These are phyloP conservation scores for Hydractinia echinata DNA, from an alignment of 30 jellyfish, hydroid and myxozoan species.

Conservation along the genomic window DNA sequence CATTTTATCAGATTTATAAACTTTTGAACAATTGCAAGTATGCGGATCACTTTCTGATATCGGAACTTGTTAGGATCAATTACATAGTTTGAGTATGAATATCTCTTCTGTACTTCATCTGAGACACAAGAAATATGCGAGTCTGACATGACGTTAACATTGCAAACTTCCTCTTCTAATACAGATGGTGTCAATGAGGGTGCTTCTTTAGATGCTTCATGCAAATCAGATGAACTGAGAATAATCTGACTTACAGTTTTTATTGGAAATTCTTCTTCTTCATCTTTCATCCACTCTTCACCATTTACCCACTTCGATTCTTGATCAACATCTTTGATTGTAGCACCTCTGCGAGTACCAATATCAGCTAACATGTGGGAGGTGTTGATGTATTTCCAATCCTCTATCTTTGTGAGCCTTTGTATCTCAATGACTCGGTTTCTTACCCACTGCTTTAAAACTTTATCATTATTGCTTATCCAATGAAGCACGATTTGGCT, in stretches of 20 bases:
- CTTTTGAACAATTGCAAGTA: background rate
- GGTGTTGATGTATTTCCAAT: constrained; percentile 20
- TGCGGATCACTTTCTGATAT: background rate
- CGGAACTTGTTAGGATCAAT: constrained; percentile 16
- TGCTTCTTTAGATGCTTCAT: constrained; percentile 9
- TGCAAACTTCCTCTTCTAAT: background rate
- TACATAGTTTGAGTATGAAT: constrained; percentile 5
- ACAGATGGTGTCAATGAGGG: background rate
- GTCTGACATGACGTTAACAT: background rate
- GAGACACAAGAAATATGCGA: background rate
- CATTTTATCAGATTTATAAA: too few species aligned
- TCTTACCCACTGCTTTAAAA: constrained; percentile 27
- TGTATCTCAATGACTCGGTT: constrained; percentile 36
- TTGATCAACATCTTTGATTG: constrained; percentile 13
- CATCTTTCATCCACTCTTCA: background rate
- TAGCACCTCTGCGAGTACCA: constrained; percentile 24
- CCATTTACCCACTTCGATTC: constrained; percentile 28
- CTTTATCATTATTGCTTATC: constrained; percentile 29
- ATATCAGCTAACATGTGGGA: constrained; percentile 32
- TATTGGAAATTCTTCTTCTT: constrained; percentile 1
- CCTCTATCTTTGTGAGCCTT: background rate
- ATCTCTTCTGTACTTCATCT: constrained; percentile 23
- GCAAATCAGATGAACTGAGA: constrained; percentile 1
- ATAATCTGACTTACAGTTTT: constrained; percentile 2
- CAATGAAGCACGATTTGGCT: constrained; percentile 36